Base-by-base conservation (phyloP, 1,140 invertebrate genomes). In the Ips nitidus region DNA sequence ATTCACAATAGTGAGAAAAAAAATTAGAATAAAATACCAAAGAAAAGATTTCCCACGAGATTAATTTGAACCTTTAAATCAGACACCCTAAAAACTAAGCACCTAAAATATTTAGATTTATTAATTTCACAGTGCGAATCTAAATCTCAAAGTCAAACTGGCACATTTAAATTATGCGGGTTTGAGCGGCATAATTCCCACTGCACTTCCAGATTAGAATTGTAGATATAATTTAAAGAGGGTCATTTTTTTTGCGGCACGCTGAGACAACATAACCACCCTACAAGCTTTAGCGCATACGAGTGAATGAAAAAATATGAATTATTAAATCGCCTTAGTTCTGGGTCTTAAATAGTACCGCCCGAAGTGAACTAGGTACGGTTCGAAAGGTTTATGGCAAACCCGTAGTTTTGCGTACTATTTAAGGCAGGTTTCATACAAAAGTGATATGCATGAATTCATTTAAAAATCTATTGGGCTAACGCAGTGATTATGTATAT, bases 91-190 rank as follows among this genome's bases (percentile, higher is more conserved):
- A 42, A 59, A 7, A 7, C 41, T 22, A 22, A 22, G 22, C 22
- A 50, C 4, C 36, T 47, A 56, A 71, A 71, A 71, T 71, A 71
- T 71, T 71, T 71, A 67, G 70, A 71, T 71, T 71, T 71, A 67
- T 68, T 71, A 71, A 71, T 71, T 71, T 71, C 70, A 71, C 70
- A 71, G 65, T 71, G 42, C 56, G 70, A 52, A 65, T 67, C 52
- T 61, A 66, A 52, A 47, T 62, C 70, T 50, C 58, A 39, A 59
- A 52, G 45, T 52, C 50, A 65, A 65, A 56, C 53, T 63, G 22
- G 40, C 43, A 58, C 52, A 52, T 50, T 55, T 52, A 66, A 55
- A 62, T 62, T 60, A 71, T 71, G 66, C 70, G 66, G 70, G 70
- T 56, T 55, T 56, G 37, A 67, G 59, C 43, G 36, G n/a, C 39